phyloP scores from a whole-genome alignment of 1,140 invertebrate genomes.

The Antheraea pernyi region DNA sequence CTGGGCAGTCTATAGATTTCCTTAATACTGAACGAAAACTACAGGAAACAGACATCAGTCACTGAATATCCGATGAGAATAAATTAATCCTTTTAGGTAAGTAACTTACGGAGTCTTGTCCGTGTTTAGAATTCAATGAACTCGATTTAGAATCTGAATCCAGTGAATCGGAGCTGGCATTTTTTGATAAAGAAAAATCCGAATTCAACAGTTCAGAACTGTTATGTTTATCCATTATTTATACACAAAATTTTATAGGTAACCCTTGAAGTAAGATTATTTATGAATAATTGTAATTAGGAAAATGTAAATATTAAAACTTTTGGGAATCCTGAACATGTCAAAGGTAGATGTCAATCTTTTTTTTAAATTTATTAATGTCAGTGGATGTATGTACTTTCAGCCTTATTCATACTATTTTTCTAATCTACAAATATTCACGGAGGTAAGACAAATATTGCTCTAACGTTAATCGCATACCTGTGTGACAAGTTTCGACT shows the following conservation, averaged over 20 bases:
- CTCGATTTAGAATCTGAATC: constrained; percentile 89
- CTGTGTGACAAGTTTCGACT: too few relatives aligned
- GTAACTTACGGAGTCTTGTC: constrained; percentile 86
- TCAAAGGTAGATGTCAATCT: background rate
- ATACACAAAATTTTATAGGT: background rate
- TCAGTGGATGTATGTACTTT: too few relatives aligned
- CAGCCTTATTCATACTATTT: too few relatives aligned
- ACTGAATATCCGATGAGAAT: constrained; percentile 62
- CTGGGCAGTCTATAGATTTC: constrained; percentile 12
- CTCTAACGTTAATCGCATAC: too few relatives aligned
- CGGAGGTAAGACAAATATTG: too few relatives aligned
- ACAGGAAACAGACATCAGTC: constrained; percentile 52
- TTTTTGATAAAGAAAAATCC: constrained; percentile 73
- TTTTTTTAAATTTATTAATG: too few relatives aligned
- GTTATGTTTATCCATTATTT: constrained; percentile 72
- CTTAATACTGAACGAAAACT: constrained; percentile 31
- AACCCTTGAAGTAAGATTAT: background rate
- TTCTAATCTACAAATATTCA: too few relatives aligned
- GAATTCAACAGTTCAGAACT: constrained; percentile 75
- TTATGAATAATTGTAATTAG: background rate
- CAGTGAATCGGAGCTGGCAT: constrained; percentile 88
- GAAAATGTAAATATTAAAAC: background rate
- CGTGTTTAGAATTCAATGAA: constrained; percentile 90
- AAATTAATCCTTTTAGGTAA: constrained; percentile 80
- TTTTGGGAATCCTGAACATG: background rate